Evolutionary conservation across 2,888 invertebrate species (phyloP).

Genomic region (Eretmocerus hayati): DNA sequence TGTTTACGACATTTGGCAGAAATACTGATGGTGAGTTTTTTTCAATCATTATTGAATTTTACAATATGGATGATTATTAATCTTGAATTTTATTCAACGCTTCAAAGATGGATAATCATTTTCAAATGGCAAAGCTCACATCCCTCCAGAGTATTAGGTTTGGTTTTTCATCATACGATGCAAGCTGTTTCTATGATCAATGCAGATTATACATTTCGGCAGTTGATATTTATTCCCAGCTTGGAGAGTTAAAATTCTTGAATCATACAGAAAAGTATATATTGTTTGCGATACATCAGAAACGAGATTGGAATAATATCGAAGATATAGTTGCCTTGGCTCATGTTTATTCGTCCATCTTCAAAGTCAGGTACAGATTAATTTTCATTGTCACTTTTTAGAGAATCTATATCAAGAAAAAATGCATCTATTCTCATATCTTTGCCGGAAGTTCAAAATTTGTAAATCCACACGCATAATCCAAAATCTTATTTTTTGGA

Average conservation of each 20-base stretch:
- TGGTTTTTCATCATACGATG: constrained; percentile 22
- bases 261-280: constrained; percentile 41
- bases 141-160: constrained; percentile 28
- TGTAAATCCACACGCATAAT: not conserved
- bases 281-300: constrained; percentile 27
- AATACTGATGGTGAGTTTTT: constrained; percentile 24
- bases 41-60: not conserved
- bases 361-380: constrained; percentile 32
- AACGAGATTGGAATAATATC: constrained; percentile 39
- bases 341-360: constrained; percentile 47
- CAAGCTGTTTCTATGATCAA: constrained; percentile 37
- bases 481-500: too few relatives aligned
- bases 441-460: not conserved
- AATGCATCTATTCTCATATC: not conserved
- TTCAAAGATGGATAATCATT: constrained; percentile 19
- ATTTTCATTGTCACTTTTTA: not conserved
- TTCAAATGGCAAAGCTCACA: constrained; percentile 32
- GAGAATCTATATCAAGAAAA: not conserved
- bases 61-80: not conserved
- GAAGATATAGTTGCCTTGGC: constrained; percentile 49
- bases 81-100: not conserved
- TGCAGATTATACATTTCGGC: constrained; percentile 48
- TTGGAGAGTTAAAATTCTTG: constrained; percentile 44
- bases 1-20: constrained; percentile 25
- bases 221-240: constrained; percentile 48